phyloP scores from a whole-genome alignment of 2,113 vertebrate genomes.

The Pluvianellus socialis region DNA sequence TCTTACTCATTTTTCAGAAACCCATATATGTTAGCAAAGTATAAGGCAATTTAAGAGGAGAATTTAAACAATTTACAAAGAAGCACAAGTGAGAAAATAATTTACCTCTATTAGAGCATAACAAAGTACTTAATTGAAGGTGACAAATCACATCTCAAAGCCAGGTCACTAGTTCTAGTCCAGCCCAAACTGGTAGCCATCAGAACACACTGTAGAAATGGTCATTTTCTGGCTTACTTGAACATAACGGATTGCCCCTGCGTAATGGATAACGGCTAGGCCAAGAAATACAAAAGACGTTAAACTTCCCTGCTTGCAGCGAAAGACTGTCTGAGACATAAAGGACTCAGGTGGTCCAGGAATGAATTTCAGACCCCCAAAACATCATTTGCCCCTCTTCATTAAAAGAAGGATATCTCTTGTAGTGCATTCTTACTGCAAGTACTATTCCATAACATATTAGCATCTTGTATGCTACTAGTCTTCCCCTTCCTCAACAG shows the following conservation, averaged over 20 bases:
- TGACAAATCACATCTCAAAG: background rate
- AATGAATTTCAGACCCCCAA: background rate
- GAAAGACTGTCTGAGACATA: background rate
- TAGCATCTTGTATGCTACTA: background rate
- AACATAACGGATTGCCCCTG: background rate
- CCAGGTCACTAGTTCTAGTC: background rate
- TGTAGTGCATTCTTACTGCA: background rate
- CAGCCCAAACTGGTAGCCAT: background rate
- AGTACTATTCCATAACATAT: background rate
- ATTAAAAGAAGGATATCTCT: background rate
- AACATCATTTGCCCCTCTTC: background rate
- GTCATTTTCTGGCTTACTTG: background rate
- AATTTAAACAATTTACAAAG: background rate
- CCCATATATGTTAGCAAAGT: background rate
- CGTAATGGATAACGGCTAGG: background rate
- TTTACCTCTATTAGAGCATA: background rate
- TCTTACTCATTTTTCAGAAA: background rate
- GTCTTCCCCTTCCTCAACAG: background rate
- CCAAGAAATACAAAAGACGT: background rate
- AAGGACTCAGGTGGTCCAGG: background rate
- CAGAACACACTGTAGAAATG: fast-evolving
- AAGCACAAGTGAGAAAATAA: background rate
- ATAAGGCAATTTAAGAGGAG: background rate
- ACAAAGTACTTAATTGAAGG: background rate
- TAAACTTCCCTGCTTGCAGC: background rate